Percentiles rank a stretch among this genome's conserved stretches.
Conservation (phyloP, 1,140 invertebrate species). For the Centruroides sculpturatus region DNA sequence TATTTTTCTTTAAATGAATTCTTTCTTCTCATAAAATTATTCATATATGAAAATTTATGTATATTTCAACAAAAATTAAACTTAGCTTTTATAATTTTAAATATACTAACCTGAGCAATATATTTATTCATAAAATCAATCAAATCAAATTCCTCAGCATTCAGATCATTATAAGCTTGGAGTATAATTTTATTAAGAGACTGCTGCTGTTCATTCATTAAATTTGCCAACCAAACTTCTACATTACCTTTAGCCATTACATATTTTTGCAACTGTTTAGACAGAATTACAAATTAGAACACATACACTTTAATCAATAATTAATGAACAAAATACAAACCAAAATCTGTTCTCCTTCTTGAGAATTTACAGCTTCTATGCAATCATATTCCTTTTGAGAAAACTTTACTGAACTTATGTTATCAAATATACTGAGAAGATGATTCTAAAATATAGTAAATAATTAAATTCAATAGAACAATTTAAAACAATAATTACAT, state of each 20-base stretch:
- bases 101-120: slow-evolving; percentile 60
- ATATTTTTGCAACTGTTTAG: slow-evolving; percentile 51
- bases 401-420: slow-evolving; percentile 80
- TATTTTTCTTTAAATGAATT: no score
- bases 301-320: background rate
- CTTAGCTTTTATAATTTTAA: no score
- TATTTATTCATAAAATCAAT: slow-evolving; percentile 79
- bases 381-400: slow-evolving; percentile 94
- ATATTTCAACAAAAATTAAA: no score
- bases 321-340: slow-evolving; percentile 27
- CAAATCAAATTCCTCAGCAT: slow-evolving; percentile 75
- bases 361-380: slow-evolving; percentile 81
- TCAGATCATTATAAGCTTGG: slow-evolving; percentile 61
- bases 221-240: slow-evolving; percentile 82
- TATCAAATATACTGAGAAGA: slow-evolving; percentile 89
- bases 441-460: slow-evolving; percentile 43
- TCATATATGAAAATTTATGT: no score
- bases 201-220: slow-evolving; percentile 70
- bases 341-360: slow-evolving; percentile 75
- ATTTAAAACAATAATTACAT: background rate
- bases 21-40: no score
- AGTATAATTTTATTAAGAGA: slow-evolving; percentile 87
- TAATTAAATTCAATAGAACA: background rate
- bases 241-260: slow-evolving; percentile 90
- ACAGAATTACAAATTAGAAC: background rate